Conservation (phyloP, 2,113 vertebrate genomes). For the Chrysochloris asiatica region DNA sequence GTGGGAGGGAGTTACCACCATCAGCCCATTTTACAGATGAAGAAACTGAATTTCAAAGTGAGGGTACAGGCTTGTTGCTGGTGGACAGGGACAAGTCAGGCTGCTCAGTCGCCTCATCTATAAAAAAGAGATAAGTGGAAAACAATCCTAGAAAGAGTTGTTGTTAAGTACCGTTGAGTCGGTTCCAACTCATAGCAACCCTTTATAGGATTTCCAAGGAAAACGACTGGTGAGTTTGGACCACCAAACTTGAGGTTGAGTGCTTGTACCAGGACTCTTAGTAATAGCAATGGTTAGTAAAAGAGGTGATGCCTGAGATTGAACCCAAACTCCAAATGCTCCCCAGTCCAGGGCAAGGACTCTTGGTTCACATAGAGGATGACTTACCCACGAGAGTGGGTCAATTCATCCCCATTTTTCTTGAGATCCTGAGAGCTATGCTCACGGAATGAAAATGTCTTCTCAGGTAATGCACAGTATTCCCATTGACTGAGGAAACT, state of each 20-base stretch:
- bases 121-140: neutral
- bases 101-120: neutral
- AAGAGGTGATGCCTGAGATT: neutral
- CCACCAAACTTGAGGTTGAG: no score
- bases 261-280: no score
- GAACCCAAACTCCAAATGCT: neutral
- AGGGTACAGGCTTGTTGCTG: neutral
- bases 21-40: neutral
- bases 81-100: neutral
- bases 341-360: neutral
- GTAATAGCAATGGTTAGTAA: neutral
- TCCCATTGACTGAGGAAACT: neutral
- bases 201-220: no score
- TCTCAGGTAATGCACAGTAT: neutral
- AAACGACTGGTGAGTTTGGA: no score
- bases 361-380: neutral
- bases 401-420: neutral
- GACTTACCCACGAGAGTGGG: neutral
- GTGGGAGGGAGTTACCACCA: neutral
- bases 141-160: no score
- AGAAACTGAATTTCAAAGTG: neutral
- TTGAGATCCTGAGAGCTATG: neutral
- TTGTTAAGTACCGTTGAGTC: no score
- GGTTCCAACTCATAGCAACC: no score
- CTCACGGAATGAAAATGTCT: neutral